Conservation (phyloP, 2,113 vertebrate genomes). For the Tenebrosternarchus preto region DNA sequence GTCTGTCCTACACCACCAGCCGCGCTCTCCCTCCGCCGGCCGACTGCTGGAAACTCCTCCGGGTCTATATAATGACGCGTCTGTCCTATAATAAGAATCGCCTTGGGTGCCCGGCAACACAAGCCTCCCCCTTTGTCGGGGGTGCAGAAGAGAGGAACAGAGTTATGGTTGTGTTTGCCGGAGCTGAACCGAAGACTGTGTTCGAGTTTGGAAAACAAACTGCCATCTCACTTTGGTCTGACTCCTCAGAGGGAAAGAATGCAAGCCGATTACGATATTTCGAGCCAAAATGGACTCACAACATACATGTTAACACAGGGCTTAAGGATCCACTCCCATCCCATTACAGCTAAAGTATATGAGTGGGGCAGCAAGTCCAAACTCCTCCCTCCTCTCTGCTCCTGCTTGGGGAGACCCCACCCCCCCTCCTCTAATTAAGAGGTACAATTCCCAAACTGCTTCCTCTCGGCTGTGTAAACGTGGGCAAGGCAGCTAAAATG, state of each 20-base stretch:
- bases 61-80: slow-evolving; percentile 34
- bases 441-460: slow-evolving; percentile 10
- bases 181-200: slow-evolving; percentile 34
- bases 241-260: slow-evolving; percentile 37
- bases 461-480: neutral
- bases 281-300: slow-evolving; percentile 9
- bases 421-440: neutral
- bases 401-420: neutral
- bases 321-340: slow-evolving; percentile 13
- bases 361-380: neutral
- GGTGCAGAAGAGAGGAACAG: slow-evolving; percentile 32
- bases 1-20: slow-evolving; percentile 56
- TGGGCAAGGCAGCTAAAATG: neutral
- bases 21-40: slow-evolving; percentile 31
- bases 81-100: slow-evolving; percentile 36
- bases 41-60: slow-evolving; percentile 21
- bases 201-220: slow-evolving; percentile 43
- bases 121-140: slow-evolving; percentile 4
- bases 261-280: slow-evolving; percentile 20
- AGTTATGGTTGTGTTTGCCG: slow-evolving; percentile 36
- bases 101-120: slow-evolving; percentile 8
- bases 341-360: slow-evolving; percentile 9
- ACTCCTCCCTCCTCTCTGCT: neutral
- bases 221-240: slow-evolving; percentile 42
- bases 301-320: neutral